A percentile compares a stretch with the other conserved stretches of the same genome.
These are phyloP conservation scores for Lepidochrysops patricia DNA, from an alignment of 2,888 invertebrate species.

Conservation along the genomic window DNA sequence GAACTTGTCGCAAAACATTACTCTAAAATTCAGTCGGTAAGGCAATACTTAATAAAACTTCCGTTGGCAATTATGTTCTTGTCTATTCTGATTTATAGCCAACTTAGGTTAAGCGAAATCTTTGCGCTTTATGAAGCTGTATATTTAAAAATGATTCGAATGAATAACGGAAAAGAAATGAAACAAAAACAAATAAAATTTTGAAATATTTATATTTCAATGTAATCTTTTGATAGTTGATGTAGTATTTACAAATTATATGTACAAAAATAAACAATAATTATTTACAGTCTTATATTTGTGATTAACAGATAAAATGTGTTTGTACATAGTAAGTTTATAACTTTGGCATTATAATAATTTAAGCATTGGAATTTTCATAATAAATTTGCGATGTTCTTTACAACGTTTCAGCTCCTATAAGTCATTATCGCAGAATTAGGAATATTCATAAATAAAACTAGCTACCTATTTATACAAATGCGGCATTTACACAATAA, in stretches of 20 bases:
- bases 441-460: slow-evolving; percentile 57
- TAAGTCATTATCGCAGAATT: slow-evolving; percentile 68
- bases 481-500: slow-evolving; percentile 48
- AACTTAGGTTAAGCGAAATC: background rate
- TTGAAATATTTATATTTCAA: slow-evolving; percentile 61
- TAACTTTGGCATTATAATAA: slow-evolving; percentile 70
- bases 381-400: slow-evolving; percentile 13
- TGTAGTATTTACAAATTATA: slow-evolving; percentile 52
- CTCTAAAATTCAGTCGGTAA: slow-evolving; percentile 22
- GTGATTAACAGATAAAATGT: slow-evolving; percentile 51
- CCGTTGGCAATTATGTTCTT: slow-evolving; percentile 10
- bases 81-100: slow-evolving; percentile 22
- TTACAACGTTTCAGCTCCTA: slow-evolving; percentile 25
- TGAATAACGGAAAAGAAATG: slow-evolving; percentile 35
- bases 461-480: slow-evolving; percentile 46
- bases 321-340: slow-evolving; percentile 59
- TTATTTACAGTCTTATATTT: slow-evolving; percentile 57
- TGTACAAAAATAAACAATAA: slow-evolving; percentile 50
- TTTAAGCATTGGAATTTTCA: slow-evolving; percentile 36
- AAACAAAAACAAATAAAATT: slow-evolving; percentile 69
- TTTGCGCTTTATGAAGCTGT: background rate
- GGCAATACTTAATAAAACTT: slow-evolving; percentile 14
- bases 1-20: slow-evolving; percentile 19
- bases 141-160: background rate
- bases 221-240: slow-evolving; percentile 47